Conservation (phyloP, 2,113 vertebrate genomes). For the Charina bottae region DNA sequence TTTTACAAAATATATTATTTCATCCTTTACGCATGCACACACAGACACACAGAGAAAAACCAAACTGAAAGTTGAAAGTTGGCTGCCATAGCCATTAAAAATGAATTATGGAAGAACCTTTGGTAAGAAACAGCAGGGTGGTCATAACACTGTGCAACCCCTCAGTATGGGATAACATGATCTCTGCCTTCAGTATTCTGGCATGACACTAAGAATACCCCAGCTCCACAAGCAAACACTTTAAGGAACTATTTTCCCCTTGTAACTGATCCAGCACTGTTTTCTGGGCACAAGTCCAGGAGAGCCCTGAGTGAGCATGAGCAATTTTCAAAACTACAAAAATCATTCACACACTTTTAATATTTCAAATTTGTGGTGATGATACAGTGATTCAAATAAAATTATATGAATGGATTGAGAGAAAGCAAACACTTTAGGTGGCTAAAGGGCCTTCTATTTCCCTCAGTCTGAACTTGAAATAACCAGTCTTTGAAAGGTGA, state of each 20-base stretch:
- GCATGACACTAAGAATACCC: not conserved
- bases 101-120: not conserved
- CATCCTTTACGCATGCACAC: not conserved
- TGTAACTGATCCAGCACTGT: not conserved
- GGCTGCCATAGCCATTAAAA: not conserved
- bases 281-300: constrained; percentile 9
- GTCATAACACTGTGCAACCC: not conserved
- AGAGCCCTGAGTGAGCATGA: constrained; percentile 1
- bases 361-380: constrained; percentile 29
- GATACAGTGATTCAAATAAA: not conserved
- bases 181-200: not conserved
- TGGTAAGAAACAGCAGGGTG: constrained; percentile 4
- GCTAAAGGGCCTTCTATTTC: constrained; percentile 30
- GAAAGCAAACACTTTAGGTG: constrained; percentile 28
- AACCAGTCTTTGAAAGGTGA: constrained; percentile 28
- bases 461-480: not conserved
- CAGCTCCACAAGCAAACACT: not conserved
- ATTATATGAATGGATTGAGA: not conserved
- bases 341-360: constrained; percentile 15
- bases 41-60: not conserved
- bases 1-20: not conserved
- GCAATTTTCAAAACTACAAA: not conserved
- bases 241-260: not conserved
- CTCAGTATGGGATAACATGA: constrained; percentile 6
- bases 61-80: not conserved